Percentiles rank a stretch among this genome's conserved stretches.
These are phyloP conservation scores for Patella pellucida DNA, from an alignment of 2,888 invertebrate species.

Conservation along the genomic window DNA sequence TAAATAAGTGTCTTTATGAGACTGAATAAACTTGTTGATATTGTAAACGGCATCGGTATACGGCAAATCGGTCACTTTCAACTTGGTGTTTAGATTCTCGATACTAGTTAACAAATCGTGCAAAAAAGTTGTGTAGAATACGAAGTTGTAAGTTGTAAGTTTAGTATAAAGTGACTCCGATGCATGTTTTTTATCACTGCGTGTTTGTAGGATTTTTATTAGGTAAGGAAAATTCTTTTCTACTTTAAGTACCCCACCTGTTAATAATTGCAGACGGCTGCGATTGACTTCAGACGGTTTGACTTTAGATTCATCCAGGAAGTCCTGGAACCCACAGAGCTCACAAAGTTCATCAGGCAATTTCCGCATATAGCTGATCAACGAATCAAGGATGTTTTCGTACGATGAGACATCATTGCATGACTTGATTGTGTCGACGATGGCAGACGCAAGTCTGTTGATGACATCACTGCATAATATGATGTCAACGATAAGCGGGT, in stretches of 20 bases:
- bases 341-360: neutral
- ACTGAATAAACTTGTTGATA: neutral
- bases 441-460: neutral
- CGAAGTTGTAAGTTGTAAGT: neutral
- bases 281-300: neutral
- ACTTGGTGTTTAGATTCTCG: neutral
- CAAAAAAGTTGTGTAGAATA: neutral
- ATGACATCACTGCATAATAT: neutral
- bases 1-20: neutral
- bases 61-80: neutral
- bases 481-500: neutral
- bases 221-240: neutral
- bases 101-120: neutral
- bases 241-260: neutral
- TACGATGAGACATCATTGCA: neutral
- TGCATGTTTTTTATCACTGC: neutral
- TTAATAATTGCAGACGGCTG: neutral
- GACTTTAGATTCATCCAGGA: neutral
- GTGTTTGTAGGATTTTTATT: neutral
- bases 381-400: neutral
- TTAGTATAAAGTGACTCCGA: neutral
- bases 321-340: neutral
- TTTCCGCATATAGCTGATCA: neutral
- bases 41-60: neutral
- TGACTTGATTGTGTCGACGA: neutral